phyloP scores from a whole-genome alignment of 1,140 invertebrate species.

The Elymnias hypermnestra region DNA sequence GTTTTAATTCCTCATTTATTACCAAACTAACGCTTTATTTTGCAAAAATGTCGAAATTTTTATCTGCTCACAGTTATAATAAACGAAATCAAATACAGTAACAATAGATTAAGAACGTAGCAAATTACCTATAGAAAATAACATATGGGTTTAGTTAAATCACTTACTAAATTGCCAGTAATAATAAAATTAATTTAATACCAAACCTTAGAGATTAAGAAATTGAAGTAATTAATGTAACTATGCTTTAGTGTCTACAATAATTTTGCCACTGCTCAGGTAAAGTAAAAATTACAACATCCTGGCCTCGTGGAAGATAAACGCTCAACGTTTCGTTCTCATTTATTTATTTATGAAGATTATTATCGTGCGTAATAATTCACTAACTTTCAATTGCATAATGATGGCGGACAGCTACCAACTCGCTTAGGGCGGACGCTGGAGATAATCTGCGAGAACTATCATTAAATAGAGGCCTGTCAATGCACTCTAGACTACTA shows the following conservation, averaged over 20 bases:
- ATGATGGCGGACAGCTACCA: slow-evolving; percentile 68
- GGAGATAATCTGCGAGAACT: slow-evolving; percentile 61
- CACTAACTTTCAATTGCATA: slow-evolving; percentile 76
- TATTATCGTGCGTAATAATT: slow-evolving; percentile 74
- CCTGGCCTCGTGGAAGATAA: slow-evolving; percentile 1
- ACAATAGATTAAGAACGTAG: no score
- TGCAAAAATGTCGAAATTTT: no score
- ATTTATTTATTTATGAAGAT: slow-evolving; percentile 72
- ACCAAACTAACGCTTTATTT: no score
- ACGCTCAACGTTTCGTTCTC: slow-evolving; percentile 32
- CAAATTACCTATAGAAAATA: no score
- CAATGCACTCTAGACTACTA: slow-evolving; percentile 43
- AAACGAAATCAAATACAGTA: no score
- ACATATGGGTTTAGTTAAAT: no score
- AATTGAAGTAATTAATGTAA: no score
- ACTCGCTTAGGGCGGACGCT: slow-evolving; percentile 53
- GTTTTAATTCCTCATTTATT: no score
- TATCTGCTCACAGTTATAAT: no score
- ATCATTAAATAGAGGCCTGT: slow-evolving; percentile 68
- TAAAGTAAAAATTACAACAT: slow-evolving; percentile 18
- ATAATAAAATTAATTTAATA: no score
- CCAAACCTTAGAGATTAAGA: no score
- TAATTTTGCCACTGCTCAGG: slow-evolving; percentile 17
- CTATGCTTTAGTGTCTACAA: slow-evolving; percentile 8
- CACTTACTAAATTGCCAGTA: no score